phyloP scores from a whole-genome alignment of 2,888 invertebrate genomes.

The Hecatera dysodea region DNA sequence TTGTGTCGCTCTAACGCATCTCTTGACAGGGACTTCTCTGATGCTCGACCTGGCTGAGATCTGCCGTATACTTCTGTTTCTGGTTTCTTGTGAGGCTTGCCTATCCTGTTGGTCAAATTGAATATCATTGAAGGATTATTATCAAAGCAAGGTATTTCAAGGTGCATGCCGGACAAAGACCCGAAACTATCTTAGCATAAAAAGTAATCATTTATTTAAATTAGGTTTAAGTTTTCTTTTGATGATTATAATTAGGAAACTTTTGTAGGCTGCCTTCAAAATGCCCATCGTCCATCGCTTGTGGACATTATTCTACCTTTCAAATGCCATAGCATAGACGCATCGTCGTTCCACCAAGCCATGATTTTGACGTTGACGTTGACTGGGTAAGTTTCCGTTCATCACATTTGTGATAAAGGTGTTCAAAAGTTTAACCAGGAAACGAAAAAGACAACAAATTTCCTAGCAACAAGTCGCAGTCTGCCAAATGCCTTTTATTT shows the following conservation, averaged over 20 bases:
- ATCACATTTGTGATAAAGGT: no score
- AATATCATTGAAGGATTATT: neutral
- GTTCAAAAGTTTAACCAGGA: no score
- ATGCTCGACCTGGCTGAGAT: constrained; percentile 85
- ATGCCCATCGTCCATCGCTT: neutral
- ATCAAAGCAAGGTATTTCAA: neutral
- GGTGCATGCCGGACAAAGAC: no score
- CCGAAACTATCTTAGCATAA: no score
- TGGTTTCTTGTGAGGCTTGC: constrained; percentile 86
- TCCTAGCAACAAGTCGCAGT: neutral
- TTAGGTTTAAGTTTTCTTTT: neutral
- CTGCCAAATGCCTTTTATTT: neutral
- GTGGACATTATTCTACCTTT: no score
- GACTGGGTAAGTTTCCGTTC: no score
- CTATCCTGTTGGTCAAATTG: constrained; percentile 85
- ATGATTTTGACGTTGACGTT: neutral
- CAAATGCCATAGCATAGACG: neutral
- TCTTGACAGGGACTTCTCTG: constrained; percentile 87
- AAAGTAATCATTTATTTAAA: neutral
- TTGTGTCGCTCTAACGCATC: constrained; percentile 84
- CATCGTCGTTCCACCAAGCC: no score
- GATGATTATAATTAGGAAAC: neutral
- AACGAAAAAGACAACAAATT: neutral
- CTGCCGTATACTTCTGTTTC: constrained; percentile 84
- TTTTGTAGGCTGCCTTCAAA: neutral